Conservation (phyloP, 2,113 vertebrate species). For the Embiotoca jacksoni region DNA sequence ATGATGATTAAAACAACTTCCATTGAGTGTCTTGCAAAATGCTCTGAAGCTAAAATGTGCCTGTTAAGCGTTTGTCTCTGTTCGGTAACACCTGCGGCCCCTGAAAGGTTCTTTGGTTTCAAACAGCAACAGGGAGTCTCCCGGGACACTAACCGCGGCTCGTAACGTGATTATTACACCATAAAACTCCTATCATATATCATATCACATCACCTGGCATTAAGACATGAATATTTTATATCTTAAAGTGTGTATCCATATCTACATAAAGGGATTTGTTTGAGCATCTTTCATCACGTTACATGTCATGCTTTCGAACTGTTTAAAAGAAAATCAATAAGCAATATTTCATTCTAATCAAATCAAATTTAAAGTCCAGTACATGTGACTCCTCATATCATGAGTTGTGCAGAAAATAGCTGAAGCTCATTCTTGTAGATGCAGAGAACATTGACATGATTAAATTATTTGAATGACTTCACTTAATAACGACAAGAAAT, state of each 20-base stretch:
- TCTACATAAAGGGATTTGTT: background rate
- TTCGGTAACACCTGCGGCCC: slow-evolving; percentile 12
- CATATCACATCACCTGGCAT: no score
- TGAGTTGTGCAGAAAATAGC: no score
- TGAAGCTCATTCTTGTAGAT: no score
- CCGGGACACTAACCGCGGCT: background rate
- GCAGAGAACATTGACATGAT: no score
- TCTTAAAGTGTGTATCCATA: background rate
- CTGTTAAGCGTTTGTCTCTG: background rate
- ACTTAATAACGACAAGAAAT: background rate
- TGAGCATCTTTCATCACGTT: no score
- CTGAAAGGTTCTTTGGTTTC: background rate
- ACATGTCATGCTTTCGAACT: no score
- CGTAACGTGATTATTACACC: slow-evolving; percentile 3
- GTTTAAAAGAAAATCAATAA: no score
- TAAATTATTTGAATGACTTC: background rate
- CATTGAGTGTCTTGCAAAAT: background rate
- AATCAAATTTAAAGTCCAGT: no score
- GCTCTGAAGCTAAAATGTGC: background rate
- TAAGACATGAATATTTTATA: background rate
- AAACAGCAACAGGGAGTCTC: background rate
- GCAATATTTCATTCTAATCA: no score
- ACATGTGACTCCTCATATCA: background rate
- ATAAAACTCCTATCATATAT: background rate
- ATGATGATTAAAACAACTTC: background rate